A percentile compares a stretch with the other conserved stretches of the same genome.
phyloP scores from a whole-genome alignment of 2,797 vertebrate genomes.

The Simalia tracyae region DNA sequence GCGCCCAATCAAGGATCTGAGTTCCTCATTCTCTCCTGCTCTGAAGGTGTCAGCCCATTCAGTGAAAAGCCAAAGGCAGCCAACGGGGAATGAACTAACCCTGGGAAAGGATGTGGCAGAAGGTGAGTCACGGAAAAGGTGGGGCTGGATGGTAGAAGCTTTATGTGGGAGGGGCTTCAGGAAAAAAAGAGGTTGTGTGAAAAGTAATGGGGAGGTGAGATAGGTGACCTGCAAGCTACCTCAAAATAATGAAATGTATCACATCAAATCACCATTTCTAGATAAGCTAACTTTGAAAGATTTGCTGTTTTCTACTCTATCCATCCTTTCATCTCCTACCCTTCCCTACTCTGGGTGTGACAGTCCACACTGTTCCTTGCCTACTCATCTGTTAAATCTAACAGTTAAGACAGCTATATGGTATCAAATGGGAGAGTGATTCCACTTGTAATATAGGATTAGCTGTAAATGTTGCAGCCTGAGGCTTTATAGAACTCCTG shows the following conservation, averaged over 20 bases:
- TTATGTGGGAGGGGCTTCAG: background rate
- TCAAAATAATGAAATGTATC: background rate
- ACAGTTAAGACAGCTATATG: background rate
- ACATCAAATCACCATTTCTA: background rate
- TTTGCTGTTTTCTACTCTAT: background rate
- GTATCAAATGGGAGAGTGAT: background rate
- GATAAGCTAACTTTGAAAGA: background rate
- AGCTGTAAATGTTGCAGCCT: background rate
- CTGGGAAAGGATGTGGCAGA: slow-evolving; percentile 1
- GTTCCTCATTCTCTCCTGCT: background rate
- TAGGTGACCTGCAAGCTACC: background rate
- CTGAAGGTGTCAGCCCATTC: background rate
- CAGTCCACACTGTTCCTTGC: background rate
- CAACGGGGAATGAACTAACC: background rate
- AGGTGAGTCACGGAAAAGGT: background rate
- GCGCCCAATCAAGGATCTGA: background rate
- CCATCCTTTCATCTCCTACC: background rate
- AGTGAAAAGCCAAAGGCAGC: background rate
- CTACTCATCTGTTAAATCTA: background rate
- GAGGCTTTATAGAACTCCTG: background rate
- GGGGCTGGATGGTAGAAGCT: background rate
- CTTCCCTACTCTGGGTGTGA: background rate
- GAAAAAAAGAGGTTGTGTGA: background rate
- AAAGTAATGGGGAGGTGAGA: background rate
- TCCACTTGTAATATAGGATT: background rate